Evolutionary conservation across 1,140 invertebrate genomes (phyloP), one percentile per base, ranked within the genome.

Genomic region (Leptopilina clavipes): DNA sequence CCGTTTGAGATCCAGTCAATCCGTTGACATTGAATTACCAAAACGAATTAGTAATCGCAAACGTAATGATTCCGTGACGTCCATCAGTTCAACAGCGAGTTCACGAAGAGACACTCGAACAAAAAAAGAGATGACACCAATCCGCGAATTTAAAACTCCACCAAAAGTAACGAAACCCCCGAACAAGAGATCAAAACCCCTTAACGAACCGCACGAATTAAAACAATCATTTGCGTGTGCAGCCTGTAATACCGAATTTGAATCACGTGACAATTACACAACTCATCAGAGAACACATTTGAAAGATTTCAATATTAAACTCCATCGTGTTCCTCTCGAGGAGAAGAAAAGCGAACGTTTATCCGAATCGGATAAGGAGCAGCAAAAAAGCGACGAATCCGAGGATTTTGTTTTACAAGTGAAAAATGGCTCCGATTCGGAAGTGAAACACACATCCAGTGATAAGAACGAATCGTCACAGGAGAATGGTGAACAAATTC

Each of bases 31-130:
- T 12, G 18, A 17, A 1, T 0, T n/a, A n/a, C 44, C 25, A n/a
- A 73, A 31, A 11, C n/a, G n/a, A n/a, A n/a, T n/a, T n/a, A 52
- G 44, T 25, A 25, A 56, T n/a, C 25, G 44, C 10, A 75, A 17
- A n/a, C 71, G 74, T 56, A 71, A 25, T 19, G 25, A 71, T 71
- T 71, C 70, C 6, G 3, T 17, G 3, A 43, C 40, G 18, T 71
- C 70, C 0, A 40, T 54, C 9, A 76, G 73, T 40, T 82, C 82
- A 1, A 70, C 37, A 70, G 76, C 79, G 17, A 52, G 70, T 1
- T 75, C 76, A 9, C 71, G 76, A 43, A 75, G 52, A 12, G 79
- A 48, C 43, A 1, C 44, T 14, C 14, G 65, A 19, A 1, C 3
- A 12, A 22, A 45, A 6, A 48, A 44, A n/a, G n/a, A n/a, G n/a